Evolutionary conservation across 2,888 invertebrate species (phyloP), one percentile per base, ranked within the genome.

Genomic region (Aquatica leii): DNA sequence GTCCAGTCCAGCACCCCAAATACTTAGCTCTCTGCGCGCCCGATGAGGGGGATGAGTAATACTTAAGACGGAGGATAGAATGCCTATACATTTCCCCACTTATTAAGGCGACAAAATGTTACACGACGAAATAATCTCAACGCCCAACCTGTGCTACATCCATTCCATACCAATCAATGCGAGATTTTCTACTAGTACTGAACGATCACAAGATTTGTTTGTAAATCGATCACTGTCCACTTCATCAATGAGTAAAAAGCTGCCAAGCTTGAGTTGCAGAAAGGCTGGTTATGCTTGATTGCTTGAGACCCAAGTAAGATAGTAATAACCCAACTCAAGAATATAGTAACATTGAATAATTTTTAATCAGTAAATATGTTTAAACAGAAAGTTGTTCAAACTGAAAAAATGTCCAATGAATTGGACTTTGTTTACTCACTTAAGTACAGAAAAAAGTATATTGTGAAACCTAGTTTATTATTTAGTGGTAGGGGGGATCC

Each of bases 261-360:
- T 40, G 40, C n/a, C n/a, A 12, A 40, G 40, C 14, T n/a, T n/a
- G n/a, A 40, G 40, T 40, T 12, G 40, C 40, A 40, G n/a, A 40
- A 40, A n/a, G 40, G 14, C 40, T 40, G 40, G 40, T 40, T 40
- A 40, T 40, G 4, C 8, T 40, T 6, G 40, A 14, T 40, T 40
- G 40, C n/a, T n/a, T n/a, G n/a, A n/a, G 40, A 40, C n/a, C n/a
- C 14, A 40, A 40, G 40, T 40, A 40, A 12, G 14, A 40, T 40
- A 40, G 5, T n/a, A 40, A 14, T 40, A 40, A 40, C n/a, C 8
- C 11, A 40, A 40, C 40, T 4, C 40, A 40, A 40, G 40, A 40
- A 40, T 40, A 40, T 40, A 40, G n/a, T 40, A 9, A n/a, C 40
- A 40, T 4, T 40, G 40, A 40, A 40, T 40, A n/a, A n/a, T n/a